Evolutionary conservation across 2,888 invertebrate genomes (phyloP).

Genomic region (Melipona beecheii): DNA sequence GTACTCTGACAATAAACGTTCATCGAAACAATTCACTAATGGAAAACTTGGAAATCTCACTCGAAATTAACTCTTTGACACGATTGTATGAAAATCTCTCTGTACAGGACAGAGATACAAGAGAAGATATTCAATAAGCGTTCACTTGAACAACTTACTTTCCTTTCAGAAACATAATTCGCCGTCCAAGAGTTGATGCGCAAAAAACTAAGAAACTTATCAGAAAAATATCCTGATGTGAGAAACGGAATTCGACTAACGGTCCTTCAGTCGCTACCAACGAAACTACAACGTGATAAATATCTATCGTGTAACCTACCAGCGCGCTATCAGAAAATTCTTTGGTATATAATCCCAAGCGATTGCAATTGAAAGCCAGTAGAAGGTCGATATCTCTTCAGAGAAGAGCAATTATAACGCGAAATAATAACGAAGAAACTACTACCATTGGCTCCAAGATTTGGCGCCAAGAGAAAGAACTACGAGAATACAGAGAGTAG

Average conservation of each 20-base stretch:
- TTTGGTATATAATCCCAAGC: neutral
- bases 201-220: neutral
- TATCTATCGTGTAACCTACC: neutral
- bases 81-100: neutral
- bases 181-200: neutral
- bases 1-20: neutral
- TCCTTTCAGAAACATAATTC: neutral
- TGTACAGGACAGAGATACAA: neutral
- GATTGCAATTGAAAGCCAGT: constrained; percentile 1
- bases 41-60: neutral
- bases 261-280: neutral
- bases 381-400: neutral
- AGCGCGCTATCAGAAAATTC: neutral
- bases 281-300: neutral
- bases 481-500: neutral
- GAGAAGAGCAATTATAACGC: neutral
- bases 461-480: neutral
- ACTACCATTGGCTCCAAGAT: constrained; percentile 4
- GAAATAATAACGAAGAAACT: neutral
- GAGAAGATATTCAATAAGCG: too few relatives aligned
- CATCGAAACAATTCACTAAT: neutral
- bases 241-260: neutral
- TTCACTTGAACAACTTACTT: too few relatives aligned
- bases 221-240: too few relatives aligned
- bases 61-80: neutral